Evolutionary conservation across 1,140 invertebrate species (phyloP).

Genomic region (Zaprionus gabonicus): DNA sequence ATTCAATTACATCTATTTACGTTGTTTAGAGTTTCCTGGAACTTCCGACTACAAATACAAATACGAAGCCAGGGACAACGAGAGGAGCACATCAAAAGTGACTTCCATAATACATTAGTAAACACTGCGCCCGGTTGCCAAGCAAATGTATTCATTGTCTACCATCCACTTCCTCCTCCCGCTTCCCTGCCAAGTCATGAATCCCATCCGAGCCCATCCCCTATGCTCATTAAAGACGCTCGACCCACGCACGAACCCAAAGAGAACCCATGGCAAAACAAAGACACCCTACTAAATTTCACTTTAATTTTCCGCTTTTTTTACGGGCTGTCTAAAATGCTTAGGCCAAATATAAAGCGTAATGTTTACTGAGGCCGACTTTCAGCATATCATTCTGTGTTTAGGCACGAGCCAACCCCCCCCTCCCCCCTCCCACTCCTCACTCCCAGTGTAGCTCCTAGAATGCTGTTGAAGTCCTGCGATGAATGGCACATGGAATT

Average conservation of each 20-base stretch:
- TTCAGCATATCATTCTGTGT: constrained; percentile 32
- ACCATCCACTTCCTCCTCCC: neutral
- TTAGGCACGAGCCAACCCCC: constrained; percentile 3
- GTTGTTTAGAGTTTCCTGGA: neutral
- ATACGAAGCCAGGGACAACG: neutral
- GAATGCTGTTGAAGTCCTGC: constrained; percentile 17
- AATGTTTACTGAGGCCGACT: constrained; percentile 15
- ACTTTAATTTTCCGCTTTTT: constrained; percentile 5
- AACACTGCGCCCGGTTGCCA: constrained; percentile 19
- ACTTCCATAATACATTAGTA: constrained; percentile 26
- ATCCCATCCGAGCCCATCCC: neutral
- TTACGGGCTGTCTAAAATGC: neutral
- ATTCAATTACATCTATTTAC: constrained; percentile 12
- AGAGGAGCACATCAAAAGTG: constrained; percentile 11
- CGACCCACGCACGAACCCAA: neutral
- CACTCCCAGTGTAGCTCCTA: neutral
- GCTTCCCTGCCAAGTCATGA: no score
- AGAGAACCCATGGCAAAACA: neutral
- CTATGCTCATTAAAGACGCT: constrained; percentile 14
- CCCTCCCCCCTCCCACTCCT: neutral
- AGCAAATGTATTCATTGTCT: constrained; percentile 22
- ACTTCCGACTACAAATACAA: neutral
- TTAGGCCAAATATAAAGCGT: neutral
- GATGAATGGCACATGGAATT: constrained; percentile 29
- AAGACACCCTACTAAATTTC: constrained; percentile 1